Percentiles rank a stretch among this genome's conserved stretches.
These are phyloP conservation scores for Noturus placidus DNA, from an alignment of 2,113 vertebrate species.

Conservation along the genomic window DNA sequence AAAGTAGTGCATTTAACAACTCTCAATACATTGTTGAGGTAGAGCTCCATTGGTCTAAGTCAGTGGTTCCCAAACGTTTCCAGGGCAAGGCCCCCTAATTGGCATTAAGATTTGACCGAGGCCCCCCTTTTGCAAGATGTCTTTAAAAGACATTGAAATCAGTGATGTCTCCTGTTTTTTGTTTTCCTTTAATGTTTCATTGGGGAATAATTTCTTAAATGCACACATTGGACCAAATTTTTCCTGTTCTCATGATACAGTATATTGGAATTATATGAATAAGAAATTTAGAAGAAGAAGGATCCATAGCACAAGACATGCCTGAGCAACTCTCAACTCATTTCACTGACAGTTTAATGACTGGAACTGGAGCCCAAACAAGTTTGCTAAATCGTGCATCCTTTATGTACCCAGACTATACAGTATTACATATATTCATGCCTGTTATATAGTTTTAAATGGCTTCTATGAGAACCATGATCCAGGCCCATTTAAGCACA, in stretches of 20 bases:
- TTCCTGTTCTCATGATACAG: background rate
- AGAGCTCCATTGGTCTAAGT: background rate
- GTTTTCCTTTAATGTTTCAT: background rate
- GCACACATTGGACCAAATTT: background rate
- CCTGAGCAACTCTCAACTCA: slow-evolving; percentile 29
- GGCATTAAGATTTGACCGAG: no score
- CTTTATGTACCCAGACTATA: slow-evolving; percentile 9
- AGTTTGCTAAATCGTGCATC: slow-evolving; percentile 47
- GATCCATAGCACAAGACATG: background rate
- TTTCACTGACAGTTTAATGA: slow-evolving; percentile 40
- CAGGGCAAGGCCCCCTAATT: no score
- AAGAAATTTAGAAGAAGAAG: background rate
- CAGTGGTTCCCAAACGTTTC: no score
- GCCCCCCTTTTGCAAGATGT: no score
- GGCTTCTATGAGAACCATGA: slow-evolving; percentile 68
- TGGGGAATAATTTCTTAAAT: background rate
- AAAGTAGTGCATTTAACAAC: background rate
- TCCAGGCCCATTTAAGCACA: slow-evolving; percentile 58
- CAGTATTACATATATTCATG: slow-evolving; percentile 49
- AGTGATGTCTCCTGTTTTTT: background rate
- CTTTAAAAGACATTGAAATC: no score
- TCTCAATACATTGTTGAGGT: background rate
- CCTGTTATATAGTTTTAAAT: slow-evolving; percentile 60
- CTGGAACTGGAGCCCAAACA: slow-evolving; percentile 24
- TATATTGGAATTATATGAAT: background rate